Conservation (phyloP, 2,113 vertebrate species). For the Dasyurus viverrinus region DNA sequence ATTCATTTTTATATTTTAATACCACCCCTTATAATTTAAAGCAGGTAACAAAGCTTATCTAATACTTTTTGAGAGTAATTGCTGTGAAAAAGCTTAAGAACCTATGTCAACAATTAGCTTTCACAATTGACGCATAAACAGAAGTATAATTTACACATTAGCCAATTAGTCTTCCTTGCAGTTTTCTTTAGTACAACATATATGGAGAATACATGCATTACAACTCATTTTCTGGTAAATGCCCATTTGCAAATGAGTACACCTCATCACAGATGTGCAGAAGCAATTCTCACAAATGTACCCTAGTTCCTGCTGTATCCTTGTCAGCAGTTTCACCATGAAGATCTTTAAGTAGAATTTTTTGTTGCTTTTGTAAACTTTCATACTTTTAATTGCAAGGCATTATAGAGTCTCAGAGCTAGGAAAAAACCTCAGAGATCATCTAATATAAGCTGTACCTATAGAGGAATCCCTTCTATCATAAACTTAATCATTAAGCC, state of each 20-base stretch:
- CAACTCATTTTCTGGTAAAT: slow-evolving; percentile 58
- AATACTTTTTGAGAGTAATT: slow-evolving; percentile 8
- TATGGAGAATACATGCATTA: slow-evolving; percentile 46
- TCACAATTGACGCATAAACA: slow-evolving; percentile 59
- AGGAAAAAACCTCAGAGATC: neutral
- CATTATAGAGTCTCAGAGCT: neutral
- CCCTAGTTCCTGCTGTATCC: neutral
- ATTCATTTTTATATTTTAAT: slow-evolving; percentile 41
- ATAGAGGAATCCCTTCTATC: neutral
- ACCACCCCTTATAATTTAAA: neutral
- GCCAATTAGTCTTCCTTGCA: slow-evolving; percentile 10
- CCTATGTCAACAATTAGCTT: slow-evolving; percentile 48
- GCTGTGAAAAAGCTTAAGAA: slow-evolving; percentile 47
- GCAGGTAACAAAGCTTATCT: slow-evolving; percentile 49
- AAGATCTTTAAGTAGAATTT: slow-evolving; percentile 8
- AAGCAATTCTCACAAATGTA: neutral
- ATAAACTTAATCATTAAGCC: neutral
- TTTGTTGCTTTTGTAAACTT: neutral
- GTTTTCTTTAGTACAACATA: slow-evolving; percentile 20
- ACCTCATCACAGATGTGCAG: slow-evolving; percentile 20
- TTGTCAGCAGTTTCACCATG: slow-evolving; percentile 26
- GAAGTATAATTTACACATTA: slow-evolving; percentile 63
- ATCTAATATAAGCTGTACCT: neutral
- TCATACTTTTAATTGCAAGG: neutral
- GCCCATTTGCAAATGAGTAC: slow-evolving; percentile 44